phyloP scores from a whole-genome alignment of 2,888 invertebrate genomes.

The Apamea monoglypha region DNA sequence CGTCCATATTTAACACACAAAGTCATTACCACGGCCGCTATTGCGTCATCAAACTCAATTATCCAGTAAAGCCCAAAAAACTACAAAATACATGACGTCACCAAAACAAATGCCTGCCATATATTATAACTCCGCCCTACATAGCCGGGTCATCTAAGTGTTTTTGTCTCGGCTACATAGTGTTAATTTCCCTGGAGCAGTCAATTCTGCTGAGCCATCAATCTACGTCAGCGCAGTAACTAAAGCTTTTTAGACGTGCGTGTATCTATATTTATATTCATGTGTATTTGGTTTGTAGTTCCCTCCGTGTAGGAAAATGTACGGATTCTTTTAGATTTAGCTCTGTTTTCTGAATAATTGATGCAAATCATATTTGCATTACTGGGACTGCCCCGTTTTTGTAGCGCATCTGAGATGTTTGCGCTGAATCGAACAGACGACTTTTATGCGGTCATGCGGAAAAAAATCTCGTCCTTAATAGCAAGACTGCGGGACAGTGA shows the following conservation, averaged over 20 bases:
- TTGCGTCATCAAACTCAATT: slow-evolving; percentile 57
- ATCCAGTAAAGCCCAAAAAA: slow-evolving; percentile 47
- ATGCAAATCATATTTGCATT: background rate
- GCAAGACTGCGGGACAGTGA: no score
- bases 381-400: no score
- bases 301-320: background rate
- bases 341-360: background rate
- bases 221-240: slow-evolving; percentile 75
- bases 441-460: no score
- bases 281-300: slow-evolving; percentile 21
- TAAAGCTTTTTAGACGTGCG: slow-evolving; percentile 57
- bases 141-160: slow-evolving; percentile 60
- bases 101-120: slow-evolving; percentile 54
- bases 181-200: slow-evolving; percentile 84
- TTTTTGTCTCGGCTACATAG: slow-evolving; percentile 68
- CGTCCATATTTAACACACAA: slow-evolving; percentile 40
- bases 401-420: no score
- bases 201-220: slow-evolving; percentile 77
- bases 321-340: background rate
- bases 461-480: no score
- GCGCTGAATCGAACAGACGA: no score
- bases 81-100: slow-evolving; percentile 56
- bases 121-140: slow-evolving; percentile 47
- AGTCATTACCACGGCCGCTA: slow-evolving; percentile 40
- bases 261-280: slow-evolving; percentile 40